phyloP scores from a whole-genome alignment of 1,140 invertebrate genomes.

The Stegodyphus dumicola region DNA sequence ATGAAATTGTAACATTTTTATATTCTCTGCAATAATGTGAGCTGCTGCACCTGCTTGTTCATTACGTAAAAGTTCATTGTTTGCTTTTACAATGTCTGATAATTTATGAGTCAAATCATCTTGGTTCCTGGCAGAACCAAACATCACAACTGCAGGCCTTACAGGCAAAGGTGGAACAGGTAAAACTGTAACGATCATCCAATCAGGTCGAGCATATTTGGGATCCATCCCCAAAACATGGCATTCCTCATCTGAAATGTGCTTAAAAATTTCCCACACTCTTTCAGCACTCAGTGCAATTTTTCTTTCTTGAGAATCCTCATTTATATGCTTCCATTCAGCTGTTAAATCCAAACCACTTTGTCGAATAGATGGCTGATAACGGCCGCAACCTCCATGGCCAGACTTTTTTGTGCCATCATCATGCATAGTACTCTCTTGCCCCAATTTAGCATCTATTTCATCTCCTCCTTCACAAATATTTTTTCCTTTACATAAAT shows the following conservation, averaged over 20 bases:
- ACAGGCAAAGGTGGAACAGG: conserved; percentile 94
- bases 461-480: conserved; percentile 99
- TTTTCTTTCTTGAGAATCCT: conserved; percentile 97
- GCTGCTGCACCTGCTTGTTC: conserved; percentile 96
- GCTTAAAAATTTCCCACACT: conserved; percentile 96
- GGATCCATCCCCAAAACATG: conserved; percentile 83
- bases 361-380: conserved; percentile 92
- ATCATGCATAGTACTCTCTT: conserved; percentile 56
- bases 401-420: conserved; percentile 66
- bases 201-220: conserved; percentile 92
- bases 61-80: conserved; percentile 95
- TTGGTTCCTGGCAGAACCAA: conserved; percentile 97
- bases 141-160: conserved; percentile 98
- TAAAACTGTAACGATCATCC: conserved; percentile 98
- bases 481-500: conserved; percentile 97
- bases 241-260: conserved; percentile 97
- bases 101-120: conserved; percentile 99
- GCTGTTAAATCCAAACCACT: conserved; percentile 87
- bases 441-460: conserved; percentile 77
- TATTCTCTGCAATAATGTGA: conserved; percentile 96
- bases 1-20: conserved; percentile 98
- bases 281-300: conserved; percentile 92
- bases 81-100: conserved; percentile 98
- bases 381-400: conserved; percentile 96
- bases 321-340: conserved; percentile 98